Percentiles rank a stretch among this genome's conserved stretches.
phyloP scores from a whole-genome alignment of 2,888 invertebrate genomes.

The Hololepta plana region DNA sequence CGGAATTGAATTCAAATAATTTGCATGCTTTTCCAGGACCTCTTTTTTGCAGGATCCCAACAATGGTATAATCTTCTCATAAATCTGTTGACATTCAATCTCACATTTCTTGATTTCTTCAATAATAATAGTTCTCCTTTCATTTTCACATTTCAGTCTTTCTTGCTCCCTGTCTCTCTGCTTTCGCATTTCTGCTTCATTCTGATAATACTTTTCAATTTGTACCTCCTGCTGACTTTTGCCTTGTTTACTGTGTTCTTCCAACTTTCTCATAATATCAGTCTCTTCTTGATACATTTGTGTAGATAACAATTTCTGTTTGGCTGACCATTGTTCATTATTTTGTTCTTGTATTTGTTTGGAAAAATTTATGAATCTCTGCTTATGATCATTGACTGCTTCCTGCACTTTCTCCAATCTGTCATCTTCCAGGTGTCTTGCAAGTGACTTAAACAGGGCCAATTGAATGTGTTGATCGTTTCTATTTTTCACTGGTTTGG shows the following conservation, averaged over 20 bases:
- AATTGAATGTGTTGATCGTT: not conserved
- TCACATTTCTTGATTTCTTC: conserved; percentile 39
- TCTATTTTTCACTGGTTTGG: not conserved
- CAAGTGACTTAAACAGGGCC: not conserved
- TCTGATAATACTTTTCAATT: conserved; percentile 26
- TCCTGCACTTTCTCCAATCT: conserved; percentile 19
- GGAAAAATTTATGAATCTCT: conserved; percentile 19
- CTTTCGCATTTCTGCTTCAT: conserved; percentile 28
- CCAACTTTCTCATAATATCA: conserved; percentile 28
- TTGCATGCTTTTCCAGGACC: conserved; percentile 11
- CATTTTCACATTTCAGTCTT: conserved; percentile 25
- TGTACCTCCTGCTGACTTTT: conserved; percentile 33
- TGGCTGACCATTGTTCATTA: conserved; percentile 18
- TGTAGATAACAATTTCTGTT: conserved; percentile 22
- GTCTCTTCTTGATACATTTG: conserved; percentile 30
- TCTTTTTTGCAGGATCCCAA: conserved; percentile 23
- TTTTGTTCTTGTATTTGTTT: conserved; percentile 15
- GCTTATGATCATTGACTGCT: conserved; percentile 21
- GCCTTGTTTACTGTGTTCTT: conserved; percentile 35
- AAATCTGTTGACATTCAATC: conserved; percentile 34
- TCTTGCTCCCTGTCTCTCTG: conserved; percentile 33
- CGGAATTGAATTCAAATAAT: too few relatives aligned
- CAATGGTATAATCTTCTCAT: conserved; percentile 38
- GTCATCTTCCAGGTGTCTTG: conserved; percentile 15
- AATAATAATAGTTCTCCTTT: conserved; percentile 16